Percentiles rank a stretch among this genome's conserved stretches.
These are phyloP conservation scores for Drosophila mayaguana DNA, from an alignment of 2,888 invertebrate genomes.

Conservation along the genomic window DNA sequence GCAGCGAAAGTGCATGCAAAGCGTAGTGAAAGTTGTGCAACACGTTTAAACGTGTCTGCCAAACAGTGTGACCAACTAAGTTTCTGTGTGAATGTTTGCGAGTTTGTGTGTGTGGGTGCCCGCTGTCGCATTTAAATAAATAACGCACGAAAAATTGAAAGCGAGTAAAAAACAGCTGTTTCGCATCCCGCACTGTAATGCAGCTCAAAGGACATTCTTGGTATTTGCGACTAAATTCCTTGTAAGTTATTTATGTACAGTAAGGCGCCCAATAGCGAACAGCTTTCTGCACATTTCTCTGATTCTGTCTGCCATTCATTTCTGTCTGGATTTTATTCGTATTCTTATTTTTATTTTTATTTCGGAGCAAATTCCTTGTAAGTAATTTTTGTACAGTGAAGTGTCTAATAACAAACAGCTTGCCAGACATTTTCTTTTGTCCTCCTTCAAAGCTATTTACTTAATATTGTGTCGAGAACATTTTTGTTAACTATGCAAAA, in stretches of 20 bases:
- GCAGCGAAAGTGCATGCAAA: slow-evolving; percentile 54
- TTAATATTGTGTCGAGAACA: neutral
- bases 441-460: neutral
- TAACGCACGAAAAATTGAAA: slow-evolving; percentile 4
- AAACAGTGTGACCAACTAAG: slow-evolving; percentile 29
- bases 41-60: slow-evolving; percentile 13
- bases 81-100: slow-evolving; percentile 8
- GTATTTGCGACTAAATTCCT: slow-evolving; percentile 10
- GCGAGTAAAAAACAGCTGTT: slow-evolving; percentile 13
- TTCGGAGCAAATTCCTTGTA: neutral
- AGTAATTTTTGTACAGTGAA: slow-evolving; percentile 2
- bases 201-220: slow-evolving; percentile 5
- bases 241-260: slow-evolving; percentile 19
- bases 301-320: neutral
- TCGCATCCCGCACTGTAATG: neutral
- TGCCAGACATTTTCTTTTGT: neutral
- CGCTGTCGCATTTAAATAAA: slow-evolving; percentile 16
- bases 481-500: neutral
- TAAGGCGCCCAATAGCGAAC: neutral
- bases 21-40: slow-evolving; percentile 56
- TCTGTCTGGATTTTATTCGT: neutral
- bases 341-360: neutral
- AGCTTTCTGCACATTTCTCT: neutral
- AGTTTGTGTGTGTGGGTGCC: slow-evolving; percentile 8
- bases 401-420: slow-evolving; percentile 7